Percentiles rank a stretch among this genome's conserved stretches.
These are phyloP conservation scores for Mimumesa dahlbomi DNA, from an alignment of 2,888 invertebrate species.

Conservation along the genomic window DNA sequence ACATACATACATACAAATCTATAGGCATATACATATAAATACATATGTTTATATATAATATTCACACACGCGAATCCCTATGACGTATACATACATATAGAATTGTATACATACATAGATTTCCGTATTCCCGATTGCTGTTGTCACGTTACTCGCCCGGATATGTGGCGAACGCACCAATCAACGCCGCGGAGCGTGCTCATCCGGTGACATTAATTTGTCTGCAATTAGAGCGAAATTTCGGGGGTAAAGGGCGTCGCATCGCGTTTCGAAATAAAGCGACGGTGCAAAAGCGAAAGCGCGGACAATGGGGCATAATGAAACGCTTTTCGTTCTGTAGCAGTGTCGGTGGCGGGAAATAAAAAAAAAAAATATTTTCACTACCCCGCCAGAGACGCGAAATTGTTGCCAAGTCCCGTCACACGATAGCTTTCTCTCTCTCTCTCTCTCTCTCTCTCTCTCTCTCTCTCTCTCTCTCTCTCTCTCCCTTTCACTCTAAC, in stretches of 20 bases:
- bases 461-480: too few relatives aligned
- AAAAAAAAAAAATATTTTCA: slow-evolving; percentile 33
- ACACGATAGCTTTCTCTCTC: background rate
- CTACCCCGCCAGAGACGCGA: slow-evolving; percentile 19
- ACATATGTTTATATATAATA: too few relatives aligned
- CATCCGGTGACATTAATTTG: slow-evolving; percentile 57
- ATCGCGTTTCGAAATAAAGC: slow-evolving; percentile 31
- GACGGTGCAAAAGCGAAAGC: slow-evolving; percentile 26
- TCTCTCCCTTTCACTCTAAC: too few relatives aligned
- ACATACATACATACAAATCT: too few relatives aligned
- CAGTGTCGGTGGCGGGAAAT: slow-evolving; percentile 11
- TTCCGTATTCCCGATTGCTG: slow-evolving; percentile 19
- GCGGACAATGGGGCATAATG: slow-evolving; percentile 48
- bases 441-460: too few relatives aligned
- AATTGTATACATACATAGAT: background rate
- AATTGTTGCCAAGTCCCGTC: slow-evolving; percentile 35
- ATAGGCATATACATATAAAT: too few relatives aligned
- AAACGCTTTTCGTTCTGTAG: slow-evolving; percentile 40
- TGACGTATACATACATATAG: too few relatives aligned
- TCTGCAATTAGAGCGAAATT: slow-evolving; percentile 61
- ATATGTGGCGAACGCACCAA: slow-evolving; percentile 59
- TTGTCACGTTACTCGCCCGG: slow-evolving; percentile 29
- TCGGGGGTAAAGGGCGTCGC: slow-evolving; percentile 29
- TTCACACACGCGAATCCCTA: too few relatives aligned
- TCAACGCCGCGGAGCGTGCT: slow-evolving; percentile 52